Conservation (phyloP, 2,113 vertebrate genomes). For the Prietella phreatophila region DNA sequence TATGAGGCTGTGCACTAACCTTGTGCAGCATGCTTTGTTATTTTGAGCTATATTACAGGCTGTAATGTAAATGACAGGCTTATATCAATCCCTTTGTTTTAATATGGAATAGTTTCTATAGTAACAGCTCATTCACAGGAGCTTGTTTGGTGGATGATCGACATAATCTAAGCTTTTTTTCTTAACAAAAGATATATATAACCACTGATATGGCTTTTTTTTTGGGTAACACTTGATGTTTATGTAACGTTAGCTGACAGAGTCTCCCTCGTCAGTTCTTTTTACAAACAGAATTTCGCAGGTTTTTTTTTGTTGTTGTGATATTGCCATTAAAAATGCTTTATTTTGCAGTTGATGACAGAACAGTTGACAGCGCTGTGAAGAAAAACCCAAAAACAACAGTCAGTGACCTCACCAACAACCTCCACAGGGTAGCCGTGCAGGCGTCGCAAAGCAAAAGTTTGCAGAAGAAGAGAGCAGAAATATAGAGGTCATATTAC, state of each 20-base stretch:
- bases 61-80: neutral
- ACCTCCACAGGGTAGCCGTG: no score
- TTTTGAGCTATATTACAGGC: neutral
- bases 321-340: no score
- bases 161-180: neutral
- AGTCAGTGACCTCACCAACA: no score
- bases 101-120: neutral
- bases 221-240: neutral
- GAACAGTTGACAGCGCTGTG: no score
- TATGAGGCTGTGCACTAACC: neutral
- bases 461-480: no score
- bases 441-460: no score
- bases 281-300: neutral
- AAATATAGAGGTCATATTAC: no score
- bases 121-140: neutral
- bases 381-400: no score
- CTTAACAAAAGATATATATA: neutral
- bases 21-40: neutral
- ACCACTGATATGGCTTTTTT: no score
- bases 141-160: neutral
- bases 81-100: neutral
- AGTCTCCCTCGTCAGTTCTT: neutral
- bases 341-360: neutral
- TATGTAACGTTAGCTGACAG: neutral
- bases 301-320: no score